A percentile compares a stretch with the other conserved stretches of the same genome.
phyloP scores from a whole-genome alignment of 2,113 vertebrate species.

The Mixornis gularis region DNA sequence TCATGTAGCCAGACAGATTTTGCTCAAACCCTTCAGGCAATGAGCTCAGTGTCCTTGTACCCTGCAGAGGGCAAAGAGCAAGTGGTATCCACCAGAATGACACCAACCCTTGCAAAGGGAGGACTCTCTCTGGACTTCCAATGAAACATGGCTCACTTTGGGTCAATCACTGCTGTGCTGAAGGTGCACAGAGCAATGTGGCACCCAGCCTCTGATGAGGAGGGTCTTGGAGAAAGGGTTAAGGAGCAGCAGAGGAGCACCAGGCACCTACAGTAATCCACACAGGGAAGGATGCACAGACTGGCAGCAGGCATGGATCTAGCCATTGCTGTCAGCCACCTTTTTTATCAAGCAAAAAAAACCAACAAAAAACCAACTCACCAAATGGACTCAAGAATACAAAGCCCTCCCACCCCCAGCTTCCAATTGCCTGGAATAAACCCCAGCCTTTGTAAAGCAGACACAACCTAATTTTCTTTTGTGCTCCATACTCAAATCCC shows the following conservation, averaged over 20 bases:
- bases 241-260: neutral
- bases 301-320: neutral
- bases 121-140: neutral
- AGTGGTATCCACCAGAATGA: neutral
- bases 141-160: fast-evolving
- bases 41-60: neutral
- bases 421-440: neutral
- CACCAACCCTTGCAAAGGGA: neutral
- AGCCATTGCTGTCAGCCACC: neutral
- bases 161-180: neutral
- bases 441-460: neutral
- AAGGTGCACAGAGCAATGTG: neutral
- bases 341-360: neutral
- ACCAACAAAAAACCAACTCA: neutral
- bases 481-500: neutral
- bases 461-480: neutral
- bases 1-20: neutral
- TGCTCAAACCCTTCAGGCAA: neutral
- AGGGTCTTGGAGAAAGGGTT: neutral
- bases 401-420: neutral
- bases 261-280: neutral
- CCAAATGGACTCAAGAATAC: neutral
- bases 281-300: neutral
- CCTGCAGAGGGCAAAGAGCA: neutral
- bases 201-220: neutral